A percentile compares a stretch with the other conserved stretches of the same genome.
phyloP scores from a whole-genome alignment of 2,113 vertebrate species.

The Pachycephala philippinensis region DNA sequence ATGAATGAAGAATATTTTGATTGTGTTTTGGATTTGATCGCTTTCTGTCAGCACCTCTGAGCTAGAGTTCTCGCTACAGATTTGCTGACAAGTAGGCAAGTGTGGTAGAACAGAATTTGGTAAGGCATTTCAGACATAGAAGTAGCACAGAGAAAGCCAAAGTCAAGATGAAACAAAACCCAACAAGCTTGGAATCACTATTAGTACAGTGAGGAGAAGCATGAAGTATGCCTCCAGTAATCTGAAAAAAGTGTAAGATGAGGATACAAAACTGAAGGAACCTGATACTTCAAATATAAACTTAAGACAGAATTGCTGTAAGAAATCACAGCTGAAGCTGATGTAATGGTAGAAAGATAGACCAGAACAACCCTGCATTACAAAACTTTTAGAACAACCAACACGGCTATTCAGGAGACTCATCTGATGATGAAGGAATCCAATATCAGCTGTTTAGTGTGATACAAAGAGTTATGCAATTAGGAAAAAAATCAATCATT shows the following conservation, averaged over 20 bases:
- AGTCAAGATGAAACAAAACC: not conserved
- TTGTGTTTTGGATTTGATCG: not conserved
- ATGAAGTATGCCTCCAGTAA: not conserved
- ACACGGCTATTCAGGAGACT: not conserved
- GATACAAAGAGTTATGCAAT: not conserved
- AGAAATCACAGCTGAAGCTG: not conserved
- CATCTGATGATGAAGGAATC: not conserved
- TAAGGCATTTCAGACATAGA: not conserved
- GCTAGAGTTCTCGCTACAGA: not conserved
- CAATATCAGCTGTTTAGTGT: not conserved
- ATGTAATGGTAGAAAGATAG: not conserved
- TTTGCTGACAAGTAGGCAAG: not conserved
- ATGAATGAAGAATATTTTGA: constrained; percentile 15
- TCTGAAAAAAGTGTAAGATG: not conserved
- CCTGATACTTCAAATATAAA: not conserved
- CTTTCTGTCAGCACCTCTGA: not conserved
- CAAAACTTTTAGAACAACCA: not conserved
- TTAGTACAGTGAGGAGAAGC: not conserved
- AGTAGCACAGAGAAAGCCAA: not conserved
- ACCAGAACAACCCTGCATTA: not conserved
- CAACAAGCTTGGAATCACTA: not conserved
- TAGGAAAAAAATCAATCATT: not conserved
- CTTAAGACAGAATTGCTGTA: not conserved
- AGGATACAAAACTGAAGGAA: not conserved
- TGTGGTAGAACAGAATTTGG: not conserved